Percentiles rank a stretch among this genome's conserved stretches.
phyloP scores from a whole-genome alignment of 2,888 invertebrate genomes.

The Didymodactylos carnosus region DNA sequence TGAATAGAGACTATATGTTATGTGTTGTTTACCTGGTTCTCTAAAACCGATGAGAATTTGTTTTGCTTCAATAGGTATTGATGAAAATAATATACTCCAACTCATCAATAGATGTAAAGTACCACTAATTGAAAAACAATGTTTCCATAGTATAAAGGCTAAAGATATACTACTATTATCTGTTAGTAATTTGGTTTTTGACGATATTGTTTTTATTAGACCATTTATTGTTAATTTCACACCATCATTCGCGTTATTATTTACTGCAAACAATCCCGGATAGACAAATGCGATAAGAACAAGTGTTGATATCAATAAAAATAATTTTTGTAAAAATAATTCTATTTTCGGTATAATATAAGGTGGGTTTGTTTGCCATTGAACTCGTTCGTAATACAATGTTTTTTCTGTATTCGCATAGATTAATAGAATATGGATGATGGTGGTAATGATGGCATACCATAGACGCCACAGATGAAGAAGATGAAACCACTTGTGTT shows the following conservation, averaged over 20 bases:
- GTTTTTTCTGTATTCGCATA: not conserved
- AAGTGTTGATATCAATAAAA: not conserved
- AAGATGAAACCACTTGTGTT: not conserved
- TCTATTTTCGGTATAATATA: not conserved
- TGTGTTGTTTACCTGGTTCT: not conserved
- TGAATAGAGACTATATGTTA: not conserved
- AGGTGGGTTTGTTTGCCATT: not conserved
- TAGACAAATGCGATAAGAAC: not conserved
- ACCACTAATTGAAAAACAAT: not conserved
- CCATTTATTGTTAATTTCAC: not conserved
- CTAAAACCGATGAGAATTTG: not conserved
- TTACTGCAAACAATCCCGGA: not conserved
- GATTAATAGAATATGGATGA: not conserved
- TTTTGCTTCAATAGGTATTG: not conserved
- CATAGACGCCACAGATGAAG: not conserved
- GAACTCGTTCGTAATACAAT: not conserved
- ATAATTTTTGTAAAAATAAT: not conserved
- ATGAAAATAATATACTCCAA: not conserved
- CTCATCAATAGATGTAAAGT: not conserved
- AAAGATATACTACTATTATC: not conserved
- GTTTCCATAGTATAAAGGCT: not conserved
- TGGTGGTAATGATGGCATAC: not conserved
- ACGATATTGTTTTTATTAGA: not conserved
- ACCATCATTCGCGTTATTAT: not conserved
- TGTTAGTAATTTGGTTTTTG: no score